Evolutionary conservation across 2,888 invertebrate genomes (phyloP), one percentile per base, ranked within the genome.

Genomic region (Sinelater perroti): DNA sequence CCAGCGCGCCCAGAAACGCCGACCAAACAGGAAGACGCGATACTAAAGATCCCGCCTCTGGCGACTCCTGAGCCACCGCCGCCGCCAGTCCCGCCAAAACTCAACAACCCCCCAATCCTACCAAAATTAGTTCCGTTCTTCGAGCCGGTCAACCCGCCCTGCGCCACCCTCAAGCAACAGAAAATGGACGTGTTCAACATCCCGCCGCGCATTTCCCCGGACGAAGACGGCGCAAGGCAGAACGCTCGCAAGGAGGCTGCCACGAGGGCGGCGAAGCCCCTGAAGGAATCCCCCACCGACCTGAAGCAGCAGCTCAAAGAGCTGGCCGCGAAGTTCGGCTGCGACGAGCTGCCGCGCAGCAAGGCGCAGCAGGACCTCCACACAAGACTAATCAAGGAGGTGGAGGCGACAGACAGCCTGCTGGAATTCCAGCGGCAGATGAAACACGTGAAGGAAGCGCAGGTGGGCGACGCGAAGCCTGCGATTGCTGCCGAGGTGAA

Each of bases 391-490:
- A 14, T 53, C 7, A 20, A 40, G n/a, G 54, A 59, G 30, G 42
- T 45, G 10, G 13, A 30, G n/a, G 35, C 36, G 7, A 38, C 33
- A 6, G 54, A 59, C 31, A 59, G 54, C 31, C 14, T 54, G 11
- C 13, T 54, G 3, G 50, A 59, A 24, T 54, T 54, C 17, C 35
- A 59, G 24, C 28, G 24, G 2, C 31, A 44, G 38, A 49, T 50
- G 44, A 21, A 35, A n/a, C 2, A 50, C 4, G 11, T 7, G 18
- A 17, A 28, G 10, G n/a, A 52, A 17, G 3, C n/a, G n/a, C 17
- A 28, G 17, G 1, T 8, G 40, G 10, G 13, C 7, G 28, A 50
- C n/a, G 1, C 40, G 10, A 36, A 10, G 5, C 17, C 18, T 13
- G 14, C 6, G 7, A 40, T 1, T 7, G 13, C 5, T n/a, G n/a